phyloP scores from a whole-genome alignment of 2,113 vertebrate species.

The Peromyscus polionotus region DNA sequence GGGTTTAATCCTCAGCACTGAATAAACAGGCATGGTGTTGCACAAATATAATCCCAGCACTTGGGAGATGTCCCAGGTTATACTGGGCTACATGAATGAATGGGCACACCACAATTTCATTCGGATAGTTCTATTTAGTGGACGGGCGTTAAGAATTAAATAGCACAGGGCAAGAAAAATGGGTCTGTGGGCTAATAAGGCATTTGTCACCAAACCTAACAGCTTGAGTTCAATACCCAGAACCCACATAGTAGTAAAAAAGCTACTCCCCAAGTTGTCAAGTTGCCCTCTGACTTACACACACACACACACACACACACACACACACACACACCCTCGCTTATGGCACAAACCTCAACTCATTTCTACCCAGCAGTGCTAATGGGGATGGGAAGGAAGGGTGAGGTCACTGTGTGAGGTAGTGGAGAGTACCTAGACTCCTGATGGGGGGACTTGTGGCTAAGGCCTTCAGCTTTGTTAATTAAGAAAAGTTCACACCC shows the following conservation, averaged over 20 bases:
- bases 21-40: not conserved
- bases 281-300: not conserved
- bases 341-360: not conserved
- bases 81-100: not conserved
- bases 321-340: not conserved
- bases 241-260: not conserved
- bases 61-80: not conserved
- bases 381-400: not conserved
- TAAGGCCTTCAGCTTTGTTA: not conserved
- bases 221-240: not conserved
- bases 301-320: not conserved
- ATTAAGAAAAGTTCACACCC: conserved; percentile 31
- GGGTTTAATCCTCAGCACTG: not conserved
- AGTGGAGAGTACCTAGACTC: not conserved
- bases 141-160: not conserved
- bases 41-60: not conserved
- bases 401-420: not conserved
- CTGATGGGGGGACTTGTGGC: not conserved
- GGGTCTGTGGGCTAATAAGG: not conserved
- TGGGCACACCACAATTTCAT: not conserved
- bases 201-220: not conserved
- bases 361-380: not conserved
- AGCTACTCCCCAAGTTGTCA: not conserved
- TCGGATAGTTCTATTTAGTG: not conserved
- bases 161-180: not conserved